These are phyloP conservation scores for Corythornis leucogaster DNA, from an alignment of 2,797 vertebrate genomes.

Conservation along the genomic window DNA sequence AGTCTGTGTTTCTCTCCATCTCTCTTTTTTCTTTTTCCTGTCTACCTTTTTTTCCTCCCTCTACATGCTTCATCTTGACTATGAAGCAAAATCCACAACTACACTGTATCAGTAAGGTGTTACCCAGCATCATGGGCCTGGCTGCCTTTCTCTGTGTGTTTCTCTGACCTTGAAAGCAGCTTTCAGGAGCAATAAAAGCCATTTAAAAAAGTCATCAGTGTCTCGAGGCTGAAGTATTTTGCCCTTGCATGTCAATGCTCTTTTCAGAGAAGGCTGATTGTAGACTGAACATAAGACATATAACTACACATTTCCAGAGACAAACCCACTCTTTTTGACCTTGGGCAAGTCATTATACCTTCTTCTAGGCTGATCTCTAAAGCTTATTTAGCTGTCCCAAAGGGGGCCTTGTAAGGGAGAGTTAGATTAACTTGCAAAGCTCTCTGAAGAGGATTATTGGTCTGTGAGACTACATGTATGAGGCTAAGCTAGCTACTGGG, in stretches of 20 bases:
- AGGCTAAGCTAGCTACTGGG: neutral
- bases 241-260: neutral
- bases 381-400: slow-evolving; percentile 42
- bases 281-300: neutral
- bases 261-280: neutral
- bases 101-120: neutral
- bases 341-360: neutral
- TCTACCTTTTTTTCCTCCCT: neutral
- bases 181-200: neutral
- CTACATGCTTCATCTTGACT: neutral
- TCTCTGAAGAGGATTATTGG: slow-evolving; percentile 19
- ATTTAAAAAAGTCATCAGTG: neutral
- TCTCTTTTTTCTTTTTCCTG: neutral
- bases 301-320: neutral
- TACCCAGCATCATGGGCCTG: neutral
- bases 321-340: neutral
- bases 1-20: neutral
- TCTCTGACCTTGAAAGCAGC: neutral
- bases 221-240: neutral
- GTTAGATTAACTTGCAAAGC: slow-evolving; percentile 39
- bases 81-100: neutral
- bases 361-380: neutral
- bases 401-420: slow-evolving; percentile 35
- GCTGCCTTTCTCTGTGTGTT: neutral
- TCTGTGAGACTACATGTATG: neutral